phyloP scores from a whole-genome alignment of 2,113 vertebrate genomes.

The Parus major region DNA sequence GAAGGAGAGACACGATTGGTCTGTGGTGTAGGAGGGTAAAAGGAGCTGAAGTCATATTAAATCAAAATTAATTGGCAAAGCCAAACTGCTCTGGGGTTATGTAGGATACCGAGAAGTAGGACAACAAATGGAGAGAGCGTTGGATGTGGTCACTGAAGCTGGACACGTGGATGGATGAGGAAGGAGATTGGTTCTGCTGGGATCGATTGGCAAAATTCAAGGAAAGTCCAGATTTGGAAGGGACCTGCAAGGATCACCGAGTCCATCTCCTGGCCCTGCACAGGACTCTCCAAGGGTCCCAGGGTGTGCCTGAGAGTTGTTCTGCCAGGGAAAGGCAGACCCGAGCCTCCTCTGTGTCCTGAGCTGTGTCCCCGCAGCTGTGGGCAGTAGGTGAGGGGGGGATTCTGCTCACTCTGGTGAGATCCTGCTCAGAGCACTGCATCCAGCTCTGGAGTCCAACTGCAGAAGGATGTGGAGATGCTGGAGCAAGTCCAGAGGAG shows the following conservation, averaged over 20 bases:
- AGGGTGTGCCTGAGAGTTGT: not conserved
- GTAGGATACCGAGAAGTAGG: not conserved
- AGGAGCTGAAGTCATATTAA: not conserved
- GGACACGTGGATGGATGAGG: not conserved
- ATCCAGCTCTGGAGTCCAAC: not conserved
- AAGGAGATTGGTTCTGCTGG: not conserved
- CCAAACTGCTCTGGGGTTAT: not conserved
- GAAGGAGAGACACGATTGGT: not conserved
- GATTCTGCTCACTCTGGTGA: not conserved
- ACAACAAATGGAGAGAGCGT: not conserved
- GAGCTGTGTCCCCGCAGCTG: fast-evolving
- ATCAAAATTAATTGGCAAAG: not conserved
- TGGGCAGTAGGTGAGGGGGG: not conserved
- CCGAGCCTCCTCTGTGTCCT: fast-evolving
- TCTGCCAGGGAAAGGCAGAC: not conserved
- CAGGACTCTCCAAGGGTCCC: not conserved
- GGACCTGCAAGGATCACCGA: fast-evolving
- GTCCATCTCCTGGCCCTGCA: not conserved
- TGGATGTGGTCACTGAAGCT: no score
- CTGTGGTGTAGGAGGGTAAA: not conserved
- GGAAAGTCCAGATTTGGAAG: not conserved
- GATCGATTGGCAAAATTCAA: not conserved
- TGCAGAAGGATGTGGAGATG: fast-evolving
- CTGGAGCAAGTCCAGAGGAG: fast-evolving
- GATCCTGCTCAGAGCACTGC: not conserved